These are phyloP conservation scores for Cecropterus lyciades DNA, from an alignment of 1,140 invertebrate genomes.

Conservation along the genomic window DNA sequence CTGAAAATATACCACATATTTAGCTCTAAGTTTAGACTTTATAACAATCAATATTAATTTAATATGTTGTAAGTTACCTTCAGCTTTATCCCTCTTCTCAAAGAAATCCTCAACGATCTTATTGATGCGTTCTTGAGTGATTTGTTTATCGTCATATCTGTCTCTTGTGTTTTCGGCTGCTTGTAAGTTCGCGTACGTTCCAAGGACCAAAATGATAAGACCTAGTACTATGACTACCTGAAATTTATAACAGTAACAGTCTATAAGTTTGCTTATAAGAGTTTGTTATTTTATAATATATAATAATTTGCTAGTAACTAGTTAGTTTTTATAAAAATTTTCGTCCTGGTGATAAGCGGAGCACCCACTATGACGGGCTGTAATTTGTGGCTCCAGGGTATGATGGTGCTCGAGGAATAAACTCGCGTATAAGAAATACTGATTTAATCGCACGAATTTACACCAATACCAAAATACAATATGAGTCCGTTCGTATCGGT, in stretches of 20 bases:
- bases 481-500: too few relatives aligned
- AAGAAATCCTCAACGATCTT: slow-evolving; percentile 78
- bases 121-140: slow-evolving; percentile 75
- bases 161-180: slow-evolving; percentile 85
- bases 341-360: too few relatives aligned
- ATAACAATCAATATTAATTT: not conserved
- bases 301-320: too few relatives aligned
- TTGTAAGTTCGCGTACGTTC: slow-evolving; percentile 94
- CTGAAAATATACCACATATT: slow-evolving; percentile 15
- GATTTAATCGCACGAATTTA: too few relatives aligned
- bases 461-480: too few relatives aligned
- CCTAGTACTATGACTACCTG: slow-evolving; percentile 91
- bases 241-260: slow-evolving; percentile 40
- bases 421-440: too few relatives aligned
- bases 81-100: slow-evolving; percentile 56
- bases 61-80: slow-evolving; percentile 43
- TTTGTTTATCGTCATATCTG: slow-evolving; percentile 63
- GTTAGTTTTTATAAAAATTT: too few relatives aligned
- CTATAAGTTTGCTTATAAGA: too few relatives aligned
- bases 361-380: too few relatives aligned
- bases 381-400: too few relatives aligned
- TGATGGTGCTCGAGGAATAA: too few relatives aligned
- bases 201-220: slow-evolving; percentile 92
- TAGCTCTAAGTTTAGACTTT: not conserved
- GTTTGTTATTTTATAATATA: too few relatives aligned